phyloP scores from a whole-genome alignment of 2,888 invertebrate species.

The Eurytoma adleriae region DNA sequence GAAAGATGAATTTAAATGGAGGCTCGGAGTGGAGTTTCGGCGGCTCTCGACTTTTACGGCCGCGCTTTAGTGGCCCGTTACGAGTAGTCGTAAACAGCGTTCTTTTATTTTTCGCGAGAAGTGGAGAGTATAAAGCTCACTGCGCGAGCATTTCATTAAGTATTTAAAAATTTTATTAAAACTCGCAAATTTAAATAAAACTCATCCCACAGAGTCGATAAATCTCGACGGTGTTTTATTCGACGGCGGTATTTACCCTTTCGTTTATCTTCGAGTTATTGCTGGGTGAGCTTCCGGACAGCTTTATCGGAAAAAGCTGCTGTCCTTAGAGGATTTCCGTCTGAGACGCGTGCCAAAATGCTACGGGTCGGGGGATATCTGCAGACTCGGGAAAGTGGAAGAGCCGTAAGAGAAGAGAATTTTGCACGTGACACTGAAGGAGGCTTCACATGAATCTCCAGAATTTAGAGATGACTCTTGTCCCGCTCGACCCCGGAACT shows the following conservation, averaged over 20 bases:
- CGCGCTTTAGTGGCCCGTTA: too few relatives aligned
- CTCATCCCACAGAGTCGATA: background rate
- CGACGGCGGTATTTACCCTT: background rate
- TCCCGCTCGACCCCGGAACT: background rate
- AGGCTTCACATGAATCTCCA: slow-evolving; percentile 3
- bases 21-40: slow-evolving; percentile 17
- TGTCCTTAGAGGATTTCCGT: background rate
- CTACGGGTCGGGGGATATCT: background rate
- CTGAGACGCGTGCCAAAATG: slow-evolving; percentile 1
- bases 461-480: slow-evolving; percentile 10
- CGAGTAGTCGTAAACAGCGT: background rate
- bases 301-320: background rate
- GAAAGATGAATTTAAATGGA: slow-evolving; percentile 29
- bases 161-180: background rate
- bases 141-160: too few relatives aligned
- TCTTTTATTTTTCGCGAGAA: too few relatives aligned
- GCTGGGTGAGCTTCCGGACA: background rate
- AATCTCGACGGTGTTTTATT: too few relatives aligned
- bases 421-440: slow-evolving; percentile 14
- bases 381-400: background rate
- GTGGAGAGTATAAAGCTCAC: too few relatives aligned
- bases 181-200: background rate
- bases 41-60: slow-evolving; percentile 6
- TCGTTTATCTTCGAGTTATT: background rate
- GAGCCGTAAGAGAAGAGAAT: background rate